phyloP scores from a whole-genome alignment of 2,888 invertebrate species.

The Aporophyla lueneburgensis region DNA sequence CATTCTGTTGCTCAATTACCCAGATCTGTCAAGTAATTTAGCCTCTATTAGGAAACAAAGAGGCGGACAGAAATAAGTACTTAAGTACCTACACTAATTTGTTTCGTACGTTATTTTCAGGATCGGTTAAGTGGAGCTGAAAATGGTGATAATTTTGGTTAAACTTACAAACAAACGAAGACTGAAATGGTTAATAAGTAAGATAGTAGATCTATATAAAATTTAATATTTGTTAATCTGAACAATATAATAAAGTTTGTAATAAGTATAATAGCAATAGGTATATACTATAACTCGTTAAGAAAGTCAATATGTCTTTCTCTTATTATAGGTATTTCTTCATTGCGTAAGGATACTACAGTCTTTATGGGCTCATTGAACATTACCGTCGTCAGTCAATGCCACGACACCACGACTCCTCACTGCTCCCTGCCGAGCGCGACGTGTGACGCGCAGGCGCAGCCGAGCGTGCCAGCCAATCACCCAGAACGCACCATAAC shows the following conservation, averaged over 20 bases:
- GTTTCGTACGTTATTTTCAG: slow-evolving; percentile 15
- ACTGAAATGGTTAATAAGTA: too few species aligned
- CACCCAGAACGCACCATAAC: slow-evolving; percentile 55
- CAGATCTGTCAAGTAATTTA: slow-evolving; percentile 28
- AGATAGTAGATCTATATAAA: background rate
- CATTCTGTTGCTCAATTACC: slow-evolving; percentile 29
- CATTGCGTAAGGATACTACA: background rate
- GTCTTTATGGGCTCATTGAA: background rate
- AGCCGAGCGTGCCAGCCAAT: slow-evolving; percentile 51
- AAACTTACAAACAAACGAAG: background rate
- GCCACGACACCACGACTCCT: slow-evolving; percentile 23
- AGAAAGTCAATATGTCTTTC: background rate
- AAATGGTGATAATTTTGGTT: slow-evolving; percentile 18
- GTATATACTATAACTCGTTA: background rate
- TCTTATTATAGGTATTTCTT: too few species aligned
- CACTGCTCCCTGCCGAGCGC: slow-evolving; percentile 11
- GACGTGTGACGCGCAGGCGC: slow-evolving; percentile 36
- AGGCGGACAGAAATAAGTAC: slow-evolving; percentile 10
- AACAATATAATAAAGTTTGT: background rate
- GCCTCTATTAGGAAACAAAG: slow-evolving; percentile 15
- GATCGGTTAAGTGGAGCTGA: slow-evolving; percentile 11
- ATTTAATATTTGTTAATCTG: background rate
- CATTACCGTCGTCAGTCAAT: slow-evolving; percentile 22
- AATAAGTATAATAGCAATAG: background rate
- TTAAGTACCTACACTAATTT: background rate